Conservation (phyloP, 2,113 vertebrate species). For the Platycercus adscitus region DNA sequence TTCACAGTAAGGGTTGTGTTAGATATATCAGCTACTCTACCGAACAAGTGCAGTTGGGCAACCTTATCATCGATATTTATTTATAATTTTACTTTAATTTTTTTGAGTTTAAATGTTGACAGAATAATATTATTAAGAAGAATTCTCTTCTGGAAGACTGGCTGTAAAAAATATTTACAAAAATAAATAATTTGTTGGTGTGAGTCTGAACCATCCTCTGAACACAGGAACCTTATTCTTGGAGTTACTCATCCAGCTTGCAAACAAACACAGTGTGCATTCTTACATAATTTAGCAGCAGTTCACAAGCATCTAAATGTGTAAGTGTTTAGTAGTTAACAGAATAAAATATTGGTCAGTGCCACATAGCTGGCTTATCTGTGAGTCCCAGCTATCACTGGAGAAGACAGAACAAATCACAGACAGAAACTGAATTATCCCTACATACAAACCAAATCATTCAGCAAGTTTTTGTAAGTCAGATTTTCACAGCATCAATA, state of each 20-base stretch:
- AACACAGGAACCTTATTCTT: background rate
- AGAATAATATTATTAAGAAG: background rate
- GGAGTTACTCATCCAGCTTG: background rate
- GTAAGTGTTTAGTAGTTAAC: background rate
- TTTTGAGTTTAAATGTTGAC: background rate
- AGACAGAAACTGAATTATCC: background rate
- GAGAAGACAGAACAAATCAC: background rate
- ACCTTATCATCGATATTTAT: background rate
- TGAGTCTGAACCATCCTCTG: background rate
- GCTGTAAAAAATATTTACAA: background rate
- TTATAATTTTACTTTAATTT: background rate
- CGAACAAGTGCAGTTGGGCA: background rate
- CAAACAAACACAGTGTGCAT: background rate
- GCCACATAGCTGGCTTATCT: background rate
- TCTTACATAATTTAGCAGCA: background rate
- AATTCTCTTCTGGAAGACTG: background rate
- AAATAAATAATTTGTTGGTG: background rate
- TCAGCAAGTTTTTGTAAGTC: background rate
- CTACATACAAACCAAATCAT: background rate
- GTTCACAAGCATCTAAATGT: background rate
- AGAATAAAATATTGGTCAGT: background rate
- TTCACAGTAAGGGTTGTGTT: background rate
- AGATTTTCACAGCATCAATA: background rate
- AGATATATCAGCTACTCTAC: background rate
- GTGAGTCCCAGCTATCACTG: background rate